These are phyloP conservation scores for Ciconia stormi DNA, from an alignment of 2,113 vertebrate species.

Conservation along the genomic window DNA sequence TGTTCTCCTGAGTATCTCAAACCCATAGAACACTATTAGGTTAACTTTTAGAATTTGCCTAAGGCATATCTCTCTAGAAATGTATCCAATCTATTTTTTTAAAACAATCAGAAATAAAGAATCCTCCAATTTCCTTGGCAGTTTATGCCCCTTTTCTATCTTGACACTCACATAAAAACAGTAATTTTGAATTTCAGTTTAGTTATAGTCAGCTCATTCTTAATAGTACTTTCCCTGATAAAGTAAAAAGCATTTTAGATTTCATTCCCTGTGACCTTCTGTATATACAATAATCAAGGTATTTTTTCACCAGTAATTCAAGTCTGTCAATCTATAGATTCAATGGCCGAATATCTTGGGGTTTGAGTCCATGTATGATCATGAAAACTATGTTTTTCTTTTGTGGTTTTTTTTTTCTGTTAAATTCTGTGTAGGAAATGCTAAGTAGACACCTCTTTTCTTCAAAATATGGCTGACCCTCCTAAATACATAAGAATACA, in stretches of 20 bases:
- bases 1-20: neutral
- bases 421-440: neutral
- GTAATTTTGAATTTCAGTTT: neutral
- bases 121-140: neutral
- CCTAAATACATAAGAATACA: neutral
- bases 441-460: neutral
- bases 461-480: neutral
- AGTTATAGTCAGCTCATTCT: neutral
- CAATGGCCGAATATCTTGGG: neutral
- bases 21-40: neutral
- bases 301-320: neutral
- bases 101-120: neutral
- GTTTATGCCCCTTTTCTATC: neutral
- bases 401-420: neutral
- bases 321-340: neutral
- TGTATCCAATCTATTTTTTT: neutral
- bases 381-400: neutral
- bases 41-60: neutral
- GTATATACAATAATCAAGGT: neutral
- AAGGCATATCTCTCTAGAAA: neutral
- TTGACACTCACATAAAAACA: neutral
- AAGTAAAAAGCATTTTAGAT: neutral
- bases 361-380: neutral
- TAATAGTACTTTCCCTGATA: neutral
- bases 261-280: neutral